A percentile compares a stretch with the other conserved stretches of the same genome.
Conservation (phyloP, 2,113 vertebrate species). For the Pomatorhinus ruficollis region DNA sequence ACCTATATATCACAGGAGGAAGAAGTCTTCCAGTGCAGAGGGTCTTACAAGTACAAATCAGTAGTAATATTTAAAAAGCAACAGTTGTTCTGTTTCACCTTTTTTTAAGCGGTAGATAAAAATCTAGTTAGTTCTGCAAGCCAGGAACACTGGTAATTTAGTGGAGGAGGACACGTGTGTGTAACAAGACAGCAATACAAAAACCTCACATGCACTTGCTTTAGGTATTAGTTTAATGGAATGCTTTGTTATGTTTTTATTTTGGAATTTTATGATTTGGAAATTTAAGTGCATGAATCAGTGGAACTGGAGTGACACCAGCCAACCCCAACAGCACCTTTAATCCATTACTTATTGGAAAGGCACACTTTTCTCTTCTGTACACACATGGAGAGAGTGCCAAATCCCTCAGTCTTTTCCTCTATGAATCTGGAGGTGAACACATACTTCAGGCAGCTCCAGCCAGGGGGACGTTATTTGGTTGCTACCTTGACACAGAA, state of each 20-base stretch:
- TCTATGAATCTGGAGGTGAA: neutral
- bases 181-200: neutral
- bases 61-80: neutral
- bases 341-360: neutral
- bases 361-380: neutral
- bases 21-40: neutral
- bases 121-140: neutral
- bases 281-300: neutral
- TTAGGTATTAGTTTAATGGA: neutral
- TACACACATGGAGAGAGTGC: neutral
- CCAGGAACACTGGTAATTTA: neutral
- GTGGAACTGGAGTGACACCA: neutral
- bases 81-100: neutral
- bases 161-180: neutral
- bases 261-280: neutral
- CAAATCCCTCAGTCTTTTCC: accelerated
- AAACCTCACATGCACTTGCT: neutral
- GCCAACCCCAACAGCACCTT: neutral
- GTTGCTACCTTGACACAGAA: neutral
- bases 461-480: neutral
- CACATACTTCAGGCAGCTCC: neutral
- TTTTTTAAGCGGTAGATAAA: neutral
- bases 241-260: neutral
- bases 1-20: neutral
- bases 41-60: neutral